These are phyloP conservation scores for Myopa testacea DNA, from an alignment of 2,888 invertebrate genomes.

Conservation along the genomic window DNA sequence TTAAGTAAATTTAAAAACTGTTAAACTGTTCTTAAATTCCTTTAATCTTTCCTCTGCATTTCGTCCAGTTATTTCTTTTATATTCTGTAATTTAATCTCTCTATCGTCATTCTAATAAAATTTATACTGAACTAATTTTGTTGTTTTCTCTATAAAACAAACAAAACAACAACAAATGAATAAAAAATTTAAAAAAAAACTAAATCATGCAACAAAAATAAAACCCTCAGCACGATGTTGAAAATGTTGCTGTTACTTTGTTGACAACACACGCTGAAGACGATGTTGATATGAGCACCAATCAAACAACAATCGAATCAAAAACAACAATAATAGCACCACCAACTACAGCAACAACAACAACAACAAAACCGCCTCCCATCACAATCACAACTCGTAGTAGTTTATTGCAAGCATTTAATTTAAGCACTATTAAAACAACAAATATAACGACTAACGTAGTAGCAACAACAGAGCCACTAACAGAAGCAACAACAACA, in stretches of 20 bases:
- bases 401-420: conserved; percentile 40
- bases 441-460: conserved; percentile 34
- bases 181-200: no score
- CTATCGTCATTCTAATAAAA: no score
- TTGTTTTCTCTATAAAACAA: no score
- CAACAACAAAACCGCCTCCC: not conserved
- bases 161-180: no score
- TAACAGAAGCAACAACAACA: conserved; percentile 22
- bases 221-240: conserved; percentile 29
- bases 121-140: no score
- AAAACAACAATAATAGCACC: conserved; percentile 32
- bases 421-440: conserved; percentile 42
- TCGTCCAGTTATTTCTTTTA: not conserved
- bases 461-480: conserved; percentile 31
- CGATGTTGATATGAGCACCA: conserved; percentile 36
- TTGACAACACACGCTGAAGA: conserved; percentile 46
- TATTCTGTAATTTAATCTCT: not conserved
- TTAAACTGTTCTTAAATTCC: not conserved
- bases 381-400: conserved; percentile 25
- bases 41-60: not conserved
- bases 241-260: conserved; percentile 46
- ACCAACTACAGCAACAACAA: conserved; percentile 14
- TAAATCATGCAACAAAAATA: not conserved
- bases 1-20: no score
- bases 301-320: conserved; percentile 18